phyloP scores from a whole-genome alignment of 2,888 invertebrate genomes.

The Lacanobia wlatinum region DNA sequence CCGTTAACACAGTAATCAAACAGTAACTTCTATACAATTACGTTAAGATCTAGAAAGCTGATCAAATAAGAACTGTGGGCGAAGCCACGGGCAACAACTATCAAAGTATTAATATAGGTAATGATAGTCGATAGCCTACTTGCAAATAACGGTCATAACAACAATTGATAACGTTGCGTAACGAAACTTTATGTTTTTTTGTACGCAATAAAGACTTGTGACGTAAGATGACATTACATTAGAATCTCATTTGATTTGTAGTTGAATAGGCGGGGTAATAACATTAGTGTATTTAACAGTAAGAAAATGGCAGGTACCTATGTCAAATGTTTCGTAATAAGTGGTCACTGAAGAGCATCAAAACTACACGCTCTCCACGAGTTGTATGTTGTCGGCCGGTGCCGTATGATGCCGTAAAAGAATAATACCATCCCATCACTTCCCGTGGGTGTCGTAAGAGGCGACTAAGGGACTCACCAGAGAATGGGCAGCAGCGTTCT shows the following conservation, averaged over 20 bases:
- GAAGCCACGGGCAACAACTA: slow-evolving; percentile 51
- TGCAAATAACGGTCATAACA: slow-evolving; percentile 56
- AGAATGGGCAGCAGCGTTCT: too few species aligned
- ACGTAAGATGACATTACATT: slow-evolving; percentile 54
- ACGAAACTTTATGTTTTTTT: slow-evolving; percentile 47
- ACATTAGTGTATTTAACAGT: slow-evolving; percentile 28
- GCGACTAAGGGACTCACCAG: too few species aligned
- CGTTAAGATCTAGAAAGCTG: slow-evolving; percentile 51
- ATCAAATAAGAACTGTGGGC: slow-evolving; percentile 48
- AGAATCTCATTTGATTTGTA: slow-evolving; percentile 37
- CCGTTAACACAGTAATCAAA: slow-evolving; percentile 26
- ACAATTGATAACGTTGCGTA: slow-evolving; percentile 63
- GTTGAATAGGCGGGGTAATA: slow-evolving; percentile 35
- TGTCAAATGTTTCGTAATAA: slow-evolving; percentile 5
- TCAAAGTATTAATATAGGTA: slow-evolving; percentile 51
- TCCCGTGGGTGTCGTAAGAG: too few species aligned
- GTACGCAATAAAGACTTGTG: slow-evolving; percentile 45
- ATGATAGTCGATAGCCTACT: slow-evolving; percentile 63
- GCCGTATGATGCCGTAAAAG: too few species aligned
- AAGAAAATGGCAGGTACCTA: not conserved
- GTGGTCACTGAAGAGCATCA: too few species aligned
- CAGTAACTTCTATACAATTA: slow-evolving; percentile 36
- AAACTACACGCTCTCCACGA: not conserved
- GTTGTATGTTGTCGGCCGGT: too few species aligned
- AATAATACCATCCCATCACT: too few species aligned